phyloP scores from a whole-genome alignment of 2,888 invertebrate species.

The Palloptera scutellata region DNA sequence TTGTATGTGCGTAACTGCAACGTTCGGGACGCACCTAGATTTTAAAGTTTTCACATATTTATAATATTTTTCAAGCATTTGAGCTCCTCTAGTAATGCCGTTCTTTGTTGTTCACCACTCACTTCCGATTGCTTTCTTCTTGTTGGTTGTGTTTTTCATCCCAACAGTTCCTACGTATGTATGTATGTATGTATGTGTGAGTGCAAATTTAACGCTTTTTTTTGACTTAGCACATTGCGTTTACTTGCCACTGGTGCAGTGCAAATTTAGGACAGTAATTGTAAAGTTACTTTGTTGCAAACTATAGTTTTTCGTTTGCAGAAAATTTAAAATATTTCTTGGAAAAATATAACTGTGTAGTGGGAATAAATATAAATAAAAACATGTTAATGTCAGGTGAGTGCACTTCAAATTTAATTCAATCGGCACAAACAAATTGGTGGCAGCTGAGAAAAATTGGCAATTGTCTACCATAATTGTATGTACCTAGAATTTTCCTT shows the following conservation, averaged over 20 bases:
- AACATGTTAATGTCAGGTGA: background rate
- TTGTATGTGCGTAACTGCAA: background rate
- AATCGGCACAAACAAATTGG: too few species aligned
- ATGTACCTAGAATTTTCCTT: too few species aligned
- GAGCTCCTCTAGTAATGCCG: too few species aligned
- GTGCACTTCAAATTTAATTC: background rate
- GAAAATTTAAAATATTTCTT: conserved; percentile 13
- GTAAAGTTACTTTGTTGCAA: conserved; percentile 57
- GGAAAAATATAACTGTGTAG: background rate
- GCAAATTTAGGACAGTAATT: conserved; percentile 57
- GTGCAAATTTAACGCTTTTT: too few species aligned
- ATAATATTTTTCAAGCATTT: too few species aligned
- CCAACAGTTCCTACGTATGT: background rate
- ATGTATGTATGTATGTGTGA: background rate
- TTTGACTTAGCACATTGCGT: conserved; percentile 23
- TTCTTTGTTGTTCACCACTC: background rate
- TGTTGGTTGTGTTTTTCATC: background rate
- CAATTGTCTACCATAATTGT: too few species aligned
- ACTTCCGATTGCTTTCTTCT: background rate
- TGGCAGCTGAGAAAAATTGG: too few species aligned
- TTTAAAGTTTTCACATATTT: background rate
- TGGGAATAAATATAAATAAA: background rate
- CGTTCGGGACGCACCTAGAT: conserved; percentile 13
- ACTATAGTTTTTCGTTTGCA: conserved; percentile 9
- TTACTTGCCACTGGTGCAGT: conserved; percentile 46